Evolutionary conservation across 30 jellyfish, hydroid and myxozoan species (phyloP).

Genomic region (Mastigias papua): DNA sequence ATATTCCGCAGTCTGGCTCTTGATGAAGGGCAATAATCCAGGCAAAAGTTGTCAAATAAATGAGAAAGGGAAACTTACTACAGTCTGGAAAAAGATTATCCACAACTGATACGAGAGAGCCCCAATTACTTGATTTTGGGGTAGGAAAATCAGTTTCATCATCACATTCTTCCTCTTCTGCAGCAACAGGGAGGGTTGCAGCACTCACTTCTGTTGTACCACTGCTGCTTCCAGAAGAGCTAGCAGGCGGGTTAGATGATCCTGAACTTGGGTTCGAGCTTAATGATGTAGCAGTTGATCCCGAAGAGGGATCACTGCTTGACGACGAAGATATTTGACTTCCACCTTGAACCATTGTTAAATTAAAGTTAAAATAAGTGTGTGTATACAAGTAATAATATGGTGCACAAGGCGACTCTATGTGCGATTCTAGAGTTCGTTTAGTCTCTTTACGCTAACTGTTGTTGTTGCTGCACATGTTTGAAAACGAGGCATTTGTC

Average conservation of each 20-base stretch:
- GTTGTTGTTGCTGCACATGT: neutral
- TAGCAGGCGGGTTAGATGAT: neutral
- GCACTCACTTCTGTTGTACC: conserved; percentile 12
- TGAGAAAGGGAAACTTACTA: too few species aligned
- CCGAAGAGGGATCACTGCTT: conserved; percentile 27
- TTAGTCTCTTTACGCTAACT: neutral
- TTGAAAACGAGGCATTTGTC: conserved; percentile 10
- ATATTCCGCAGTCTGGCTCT: too few species aligned
- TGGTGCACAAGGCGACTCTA: neutral
- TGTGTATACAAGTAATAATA: neutral
- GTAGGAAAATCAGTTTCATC: conserved; percentile 19
- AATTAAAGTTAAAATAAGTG: neutral
- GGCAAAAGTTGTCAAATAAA: too few species aligned
- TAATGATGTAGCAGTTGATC: neutral
- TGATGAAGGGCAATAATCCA: too few species aligned
- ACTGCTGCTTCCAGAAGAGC: conserved; percentile 9
- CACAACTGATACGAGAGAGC: conserved; percentile 7
- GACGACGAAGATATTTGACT: conserved; percentile 19
- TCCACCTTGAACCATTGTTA: neutral
- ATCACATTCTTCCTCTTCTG: conserved; percentile 16
- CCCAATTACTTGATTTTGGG: conserved; percentile 24
- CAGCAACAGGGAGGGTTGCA: neutral
- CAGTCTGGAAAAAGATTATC: neutral
- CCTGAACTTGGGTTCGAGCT: conserved; percentile 1
- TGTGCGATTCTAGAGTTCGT: too few species aligned